Percentiles rank a stretch among this genome's conserved stretches.
phyloP scores from a whole-genome alignment of 1,140 invertebrate species.

The Apis dorsata region DNA sequence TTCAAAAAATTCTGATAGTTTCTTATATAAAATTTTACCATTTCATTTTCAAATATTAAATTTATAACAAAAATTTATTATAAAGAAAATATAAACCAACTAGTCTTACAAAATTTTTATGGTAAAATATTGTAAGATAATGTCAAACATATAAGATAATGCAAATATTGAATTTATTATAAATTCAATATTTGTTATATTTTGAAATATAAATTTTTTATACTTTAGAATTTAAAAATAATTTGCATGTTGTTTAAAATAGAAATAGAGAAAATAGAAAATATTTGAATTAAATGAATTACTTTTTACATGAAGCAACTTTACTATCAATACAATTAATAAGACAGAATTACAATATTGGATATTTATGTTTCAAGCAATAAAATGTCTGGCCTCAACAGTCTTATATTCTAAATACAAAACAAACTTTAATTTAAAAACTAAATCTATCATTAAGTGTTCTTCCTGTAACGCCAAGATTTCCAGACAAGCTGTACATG shows the following conservation, averaged over 20 bases:
- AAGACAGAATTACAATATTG: conserved; percentile 4
- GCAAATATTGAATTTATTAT: conserved; percentile 20
- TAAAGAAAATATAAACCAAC: neutral
- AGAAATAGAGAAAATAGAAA: conserved; percentile 12
- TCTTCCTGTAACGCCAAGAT: conserved; percentile 74
- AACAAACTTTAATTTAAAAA: conserved; percentile 62
- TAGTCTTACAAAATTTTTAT: neutral
- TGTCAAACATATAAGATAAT: conserved; percentile 1
- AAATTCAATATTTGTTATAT: conserved; percentile 10
- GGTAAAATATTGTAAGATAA: neutral
- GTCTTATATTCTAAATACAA: conserved; percentile 62
- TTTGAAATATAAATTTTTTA: conserved; percentile 15
- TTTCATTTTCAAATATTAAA: neutral
- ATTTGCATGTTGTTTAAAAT: conserved; percentile 7
- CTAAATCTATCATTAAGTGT: conserved; percentile 79
- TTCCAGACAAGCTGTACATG: conserved; percentile 74
- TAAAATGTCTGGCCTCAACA: conserved; percentile 54
- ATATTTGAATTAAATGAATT: conserved; percentile 8
- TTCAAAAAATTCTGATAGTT: neutral
- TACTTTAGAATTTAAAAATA: conserved; percentile 12
- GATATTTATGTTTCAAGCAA: conserved; percentile 27
- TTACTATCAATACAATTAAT: conserved; percentile 33
- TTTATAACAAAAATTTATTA: neutral
- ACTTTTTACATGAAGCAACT: conserved; percentile 3
- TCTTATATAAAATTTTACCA: neutral